A percentile compares a stretch with the other conserved stretches of the same genome.
Conservation (phyloP, 1,140 invertebrate species). For the Atta texana region DNA sequence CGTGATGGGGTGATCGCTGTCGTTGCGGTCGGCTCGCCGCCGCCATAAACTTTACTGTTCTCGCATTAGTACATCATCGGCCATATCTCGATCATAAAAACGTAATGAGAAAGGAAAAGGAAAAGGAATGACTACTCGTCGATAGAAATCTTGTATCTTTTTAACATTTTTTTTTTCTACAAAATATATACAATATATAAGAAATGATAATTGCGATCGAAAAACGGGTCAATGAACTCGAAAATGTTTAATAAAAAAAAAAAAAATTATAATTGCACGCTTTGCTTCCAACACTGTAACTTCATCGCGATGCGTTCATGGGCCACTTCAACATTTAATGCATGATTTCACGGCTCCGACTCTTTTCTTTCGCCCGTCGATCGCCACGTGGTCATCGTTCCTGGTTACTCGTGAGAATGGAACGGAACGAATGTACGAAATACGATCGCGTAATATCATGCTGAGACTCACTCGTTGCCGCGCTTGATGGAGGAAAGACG, state of each 20-base stretch:
- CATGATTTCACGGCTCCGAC: conserved; percentile 26
- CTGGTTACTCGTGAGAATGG: conserved; percentile 26
- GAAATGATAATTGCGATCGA: conserved; percentile 1
- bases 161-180: not conserved
- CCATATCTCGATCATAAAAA: conserved; percentile 22
- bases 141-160: not conserved
- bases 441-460: conserved; percentile 68
- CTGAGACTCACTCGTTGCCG: conserved; percentile 45
- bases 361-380: conserved; percentile 52
- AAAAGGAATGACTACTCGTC: not conserved
- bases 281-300: not conserved
- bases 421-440: conserved; percentile 36
- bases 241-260: not conserved
- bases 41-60: conserved; percentile 49
- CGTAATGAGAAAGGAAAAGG: conserved; percentile 14
- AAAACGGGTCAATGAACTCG: not conserved
- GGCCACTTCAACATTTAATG: conserved; percentile 35
- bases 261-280: not conserved
- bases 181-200: not conserved
- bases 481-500: conserved; percentile 67
- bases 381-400: conserved; percentile 44
- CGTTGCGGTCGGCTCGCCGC: not conserved
- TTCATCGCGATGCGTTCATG: not conserved
- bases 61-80: conserved; percentile 54
- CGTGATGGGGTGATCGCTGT: conserved; percentile 34